Base-by-base conservation (phyloP, 1,140 invertebrate species). In the Platorchestia sp. region DNA sequence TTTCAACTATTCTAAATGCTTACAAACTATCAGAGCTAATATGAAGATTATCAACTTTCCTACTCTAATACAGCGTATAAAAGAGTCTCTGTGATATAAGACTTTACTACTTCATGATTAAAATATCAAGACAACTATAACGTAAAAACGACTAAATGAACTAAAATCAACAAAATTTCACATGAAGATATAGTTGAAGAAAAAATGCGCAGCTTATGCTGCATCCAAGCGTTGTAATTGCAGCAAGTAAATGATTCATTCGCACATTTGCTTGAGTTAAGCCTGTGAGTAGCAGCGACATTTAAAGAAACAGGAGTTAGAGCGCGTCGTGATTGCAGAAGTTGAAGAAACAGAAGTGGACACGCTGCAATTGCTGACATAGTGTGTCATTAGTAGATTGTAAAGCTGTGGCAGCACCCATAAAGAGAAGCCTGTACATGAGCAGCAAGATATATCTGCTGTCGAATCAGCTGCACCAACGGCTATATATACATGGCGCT, bases 361-460 rank as follows among this genome's bases (percentile, higher is more conserved):
- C 59, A 22, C 59, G 27, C 14, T 10, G 59, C 27, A 75, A 75
- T 75, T 75, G 59, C 59, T 75, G 59, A 75, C 59, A 75, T 75
- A 75, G 14, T 75, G 59, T 75, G 59, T 75, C 59, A 75, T 75
- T 75, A 75, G 59, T 75, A 75, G 59, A 75, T 75, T 75, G 59
- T 75, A 75, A 75, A 75, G 59, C 59, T 75, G 59, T 75, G 59
- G 59, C 27, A 75, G 59, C 27, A 75, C 59, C 27, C 59, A 75
- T 75, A 75, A 75, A 75, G 14, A 75, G 59, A 75, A 75, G 59
- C 59, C 7, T 75, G 59, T 75, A 75, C 59, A 36, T 75, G 59
- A 75, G 59, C 59, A 75, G 59, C 59, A 75, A 75, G 59, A 75
- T 75, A 75, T 75, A 75, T 75, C 59, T 75, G 59, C 59, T 75